A percentile compares a stretch with the other conserved stretches of the same genome.
Conservation (phyloP, 2,113 vertebrate genomes). For the Narcine bancroftii region DNA sequence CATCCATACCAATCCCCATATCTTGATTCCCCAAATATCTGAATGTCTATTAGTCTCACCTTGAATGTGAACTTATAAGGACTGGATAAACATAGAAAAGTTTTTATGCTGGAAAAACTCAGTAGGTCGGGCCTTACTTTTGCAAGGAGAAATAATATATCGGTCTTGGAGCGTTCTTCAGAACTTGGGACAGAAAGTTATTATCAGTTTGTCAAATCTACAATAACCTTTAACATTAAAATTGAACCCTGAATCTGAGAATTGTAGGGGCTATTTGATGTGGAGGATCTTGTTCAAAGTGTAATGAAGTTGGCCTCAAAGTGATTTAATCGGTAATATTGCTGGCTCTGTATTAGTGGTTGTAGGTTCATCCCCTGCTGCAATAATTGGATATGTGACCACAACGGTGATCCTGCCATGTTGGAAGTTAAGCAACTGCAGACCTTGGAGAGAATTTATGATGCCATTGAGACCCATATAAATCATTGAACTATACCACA, state of each 20-base stretch:
- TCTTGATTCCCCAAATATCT: no score
- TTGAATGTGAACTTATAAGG: no score
- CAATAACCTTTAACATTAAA: not conserved
- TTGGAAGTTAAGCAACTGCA: not conserved
- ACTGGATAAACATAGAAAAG: no score
- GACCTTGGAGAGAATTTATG: not conserved
- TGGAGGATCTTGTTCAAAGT: not conserved
- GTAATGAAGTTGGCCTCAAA: not conserved
- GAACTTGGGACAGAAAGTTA: not conserved
- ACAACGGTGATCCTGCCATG: not conserved
- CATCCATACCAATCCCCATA: no score
- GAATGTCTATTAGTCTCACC: no score
- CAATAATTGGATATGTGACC: not conserved
- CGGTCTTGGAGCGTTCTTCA: no score
- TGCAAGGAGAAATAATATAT: no score
- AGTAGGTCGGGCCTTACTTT: no score
- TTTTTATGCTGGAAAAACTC: no score
- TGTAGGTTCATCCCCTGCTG: not conserved
- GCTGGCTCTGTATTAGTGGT: not conserved
- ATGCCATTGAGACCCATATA: no score
- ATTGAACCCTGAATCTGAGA: no score
- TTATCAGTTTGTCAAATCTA: not conserved
- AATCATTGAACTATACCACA: no score
- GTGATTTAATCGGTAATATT: not conserved
- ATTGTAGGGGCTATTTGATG: not conserved